phyloP scores from a whole-genome alignment of 2,113 vertebrate genomes.

The Echinops telfairi region DNA sequence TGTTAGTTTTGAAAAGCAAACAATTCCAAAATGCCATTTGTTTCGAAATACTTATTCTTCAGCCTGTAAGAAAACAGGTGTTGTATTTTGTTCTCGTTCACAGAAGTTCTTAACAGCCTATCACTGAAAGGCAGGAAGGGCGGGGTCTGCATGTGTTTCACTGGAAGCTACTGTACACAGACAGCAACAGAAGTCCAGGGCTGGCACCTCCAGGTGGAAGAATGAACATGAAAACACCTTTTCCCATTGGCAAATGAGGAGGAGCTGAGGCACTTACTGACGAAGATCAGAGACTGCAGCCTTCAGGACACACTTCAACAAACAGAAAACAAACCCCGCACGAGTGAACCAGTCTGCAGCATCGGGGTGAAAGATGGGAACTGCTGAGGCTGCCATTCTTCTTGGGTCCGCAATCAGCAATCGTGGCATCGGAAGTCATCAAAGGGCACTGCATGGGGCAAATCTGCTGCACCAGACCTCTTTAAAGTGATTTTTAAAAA shows the following conservation, averaged over 20 bases:
- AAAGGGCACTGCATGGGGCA: background rate
- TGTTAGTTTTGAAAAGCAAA: conserved; percentile 34
- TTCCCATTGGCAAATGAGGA: background rate
- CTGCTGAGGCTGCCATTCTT: background rate
- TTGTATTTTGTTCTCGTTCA: background rate
- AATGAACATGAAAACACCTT: background rate
- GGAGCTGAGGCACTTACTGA: background rate
- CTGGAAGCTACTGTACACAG: background rate
- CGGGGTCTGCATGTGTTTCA: background rate
- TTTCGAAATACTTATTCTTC: conserved; percentile 48
- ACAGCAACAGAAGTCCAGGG: background rate
- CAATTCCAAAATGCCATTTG: conserved; percentile 5
- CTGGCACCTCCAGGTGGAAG: rapidly evolving
- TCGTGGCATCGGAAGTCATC: background rate
- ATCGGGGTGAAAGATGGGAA: background rate
- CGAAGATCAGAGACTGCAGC: background rate
- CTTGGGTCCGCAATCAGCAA: background rate
- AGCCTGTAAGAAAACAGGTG: background rate
- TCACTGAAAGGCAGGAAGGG: background rate
- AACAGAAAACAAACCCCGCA: background rate
- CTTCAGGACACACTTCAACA: background rate
- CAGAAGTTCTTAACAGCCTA: background rate
- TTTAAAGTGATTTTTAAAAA: background rate
- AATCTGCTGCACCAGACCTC: background rate
- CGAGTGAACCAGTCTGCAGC: background rate